Conservation (phyloP, 2,888 invertebrate genomes). For the Tachina lurida region DNA sequence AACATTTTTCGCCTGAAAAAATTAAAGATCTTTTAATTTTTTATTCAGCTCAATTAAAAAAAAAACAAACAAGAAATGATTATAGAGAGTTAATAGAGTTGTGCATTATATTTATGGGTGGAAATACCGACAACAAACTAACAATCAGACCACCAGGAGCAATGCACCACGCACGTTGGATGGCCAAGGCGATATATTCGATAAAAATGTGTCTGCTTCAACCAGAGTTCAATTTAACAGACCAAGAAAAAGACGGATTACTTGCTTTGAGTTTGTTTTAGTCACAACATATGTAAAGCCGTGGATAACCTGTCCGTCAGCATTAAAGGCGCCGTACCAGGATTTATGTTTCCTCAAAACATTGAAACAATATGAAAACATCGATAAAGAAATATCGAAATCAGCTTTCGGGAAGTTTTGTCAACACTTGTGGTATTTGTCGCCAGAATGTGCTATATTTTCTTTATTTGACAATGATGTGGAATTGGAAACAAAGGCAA, state of each 20-base stretch:
- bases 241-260: background rate
- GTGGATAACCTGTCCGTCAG: background rate
- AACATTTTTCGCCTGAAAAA: background rate
- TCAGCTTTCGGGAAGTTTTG: constrained; percentile 20
- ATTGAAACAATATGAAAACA: constrained; percentile 21
- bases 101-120: constrained; percentile 7
- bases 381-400: constrained; percentile 11
- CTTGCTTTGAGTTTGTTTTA: background rate
- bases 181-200: background rate
- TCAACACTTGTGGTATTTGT: constrained; percentile 21
- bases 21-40: too few species aligned
- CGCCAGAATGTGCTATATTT: constrained; percentile 4
- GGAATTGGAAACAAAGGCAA: background rate
- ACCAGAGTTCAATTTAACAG: constrained; percentile 15
- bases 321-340: constrained; percentile 9
- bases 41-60: too few species aligned
- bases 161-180: constrained; percentile 10
- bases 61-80: background rate
- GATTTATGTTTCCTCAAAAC: constrained; percentile 25
- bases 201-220: constrained; percentile 18
- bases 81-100: constrained; percentile 9
- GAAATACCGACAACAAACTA: constrained; percentile 2
- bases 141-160: constrained; percentile 5
- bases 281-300: constrained; percentile 10
- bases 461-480: constrained; percentile 10